Evolutionary conservation across 2,888 invertebrate genomes (phyloP), one percentile per base, ranked within the genome.

Genomic region (Escarpia spicata): DNA sequence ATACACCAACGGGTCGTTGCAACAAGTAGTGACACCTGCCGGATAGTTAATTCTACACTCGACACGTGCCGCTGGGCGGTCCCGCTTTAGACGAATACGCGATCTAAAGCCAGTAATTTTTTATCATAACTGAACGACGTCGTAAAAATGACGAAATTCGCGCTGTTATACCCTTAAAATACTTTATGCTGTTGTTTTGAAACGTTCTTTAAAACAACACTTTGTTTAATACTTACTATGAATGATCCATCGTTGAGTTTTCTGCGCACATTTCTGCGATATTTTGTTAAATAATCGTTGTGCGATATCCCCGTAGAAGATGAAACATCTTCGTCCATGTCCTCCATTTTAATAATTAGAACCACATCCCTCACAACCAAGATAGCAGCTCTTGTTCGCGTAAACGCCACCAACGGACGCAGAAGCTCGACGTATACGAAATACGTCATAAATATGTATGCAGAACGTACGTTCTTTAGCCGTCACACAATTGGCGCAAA

Each of bases 201-300:
- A 12, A 9, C 52, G 52, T 45, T 45, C 45, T 45, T 45, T 52
- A 52, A 52, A 15, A 15, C 15, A 52, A 52, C 8, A 9, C 9
- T 4, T 52, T 9, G 52, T 52, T 52, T 75, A 75, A 19, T 75
- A 75, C 75, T 75, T 75, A 75, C 75, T n/a, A 26, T n/a, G 75
- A 75, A 75, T 0, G 75, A 75, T 4, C 75, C 75, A 75, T 75
- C 75, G n/a, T 75, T 75, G 19, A 75, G 75, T 8, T 75, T 75
- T 75, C 75, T 75, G n/a, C 75, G 75, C 75, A 75, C 75, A 75
- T 75, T 75, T 75, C 75, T 75, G 26, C 75, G 75, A 75, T 75
- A 75, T 26, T 75, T 75, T 19, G 19, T 75, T 26, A 75, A 75
- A 75, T 75, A 75, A 6, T 75, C 75, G 26, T 75, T 75, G 26